Base-by-base conservation (phyloP, 2,113 vertebrate species). In the Aldabrachelys gigantea region DNA sequence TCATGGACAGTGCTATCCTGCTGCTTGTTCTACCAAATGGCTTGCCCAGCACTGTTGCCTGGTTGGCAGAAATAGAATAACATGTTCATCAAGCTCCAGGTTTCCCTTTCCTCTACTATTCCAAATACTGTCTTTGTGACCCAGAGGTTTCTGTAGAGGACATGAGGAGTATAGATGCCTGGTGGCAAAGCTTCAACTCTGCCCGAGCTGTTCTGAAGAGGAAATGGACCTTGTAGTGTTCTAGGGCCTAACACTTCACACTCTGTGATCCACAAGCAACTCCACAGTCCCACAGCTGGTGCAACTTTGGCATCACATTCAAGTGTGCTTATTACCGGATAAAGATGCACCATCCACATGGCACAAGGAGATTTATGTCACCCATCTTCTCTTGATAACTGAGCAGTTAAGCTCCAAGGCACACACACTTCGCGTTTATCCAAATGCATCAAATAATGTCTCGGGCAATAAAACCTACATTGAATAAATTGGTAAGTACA, bases 231-330 rank as follows among this genome's bases (percentile, higher is more conserved):
- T 41, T 54, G 35, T 1, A 44, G 21, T 19, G 49, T 7, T 16
- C 2, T 0, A 6, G 14, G 8, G 3, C 35, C 6, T 12, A n/a
- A 82, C 24, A 69, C 41, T n/a, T 44, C 62, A 54, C 47, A n/a
- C 56, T 27, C 78, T 9, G 2, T 31, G 8, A 44, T 31, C 14
- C 12, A 25, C n/a, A 56, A 85, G 24, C 24, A 85, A 85, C 19
- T 56, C 27, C 72, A 41, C 72, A 44, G 69, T 41, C 72, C 72
- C 72, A 41, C 24, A 76, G 72, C 21, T 75, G 72, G 21, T 25
- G 44, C 38, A 25, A 22, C 38, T 44, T 76, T 25, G 24, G 72
- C 38, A 76, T 76, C 72, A 10, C 41, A 44, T 44, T 25, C 25
- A 75, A 76, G 41, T 25, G 22, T 44, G 11, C 72, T 76, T 44